These are phyloP conservation scores for Entelurus aequoreus DNA, from an alignment of 2,113 vertebrate genomes.

Conservation along the genomic window DNA sequence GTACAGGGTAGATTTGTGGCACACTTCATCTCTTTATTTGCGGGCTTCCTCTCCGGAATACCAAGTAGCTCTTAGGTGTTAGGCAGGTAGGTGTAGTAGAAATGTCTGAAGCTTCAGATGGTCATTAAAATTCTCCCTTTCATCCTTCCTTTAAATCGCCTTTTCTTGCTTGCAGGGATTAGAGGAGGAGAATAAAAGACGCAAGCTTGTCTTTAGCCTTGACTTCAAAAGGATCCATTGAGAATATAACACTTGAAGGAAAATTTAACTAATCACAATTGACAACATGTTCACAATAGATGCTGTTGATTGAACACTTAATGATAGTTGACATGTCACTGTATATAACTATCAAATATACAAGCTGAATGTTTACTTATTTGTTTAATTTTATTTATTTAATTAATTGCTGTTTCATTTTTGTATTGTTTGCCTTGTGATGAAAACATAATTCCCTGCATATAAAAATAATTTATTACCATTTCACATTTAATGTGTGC, in stretches of 20 bases:
- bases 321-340: too few species aligned
- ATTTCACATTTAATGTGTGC: too few species aligned
- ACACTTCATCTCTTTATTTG: constrained; percentile 58
- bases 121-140: constrained; percentile 65
- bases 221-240: constrained; percentile 32
- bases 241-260: constrained; percentile 20
- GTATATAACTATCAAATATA: too few species aligned
- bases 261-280: constrained; percentile 14
- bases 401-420: too few species aligned
- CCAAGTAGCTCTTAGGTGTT: constrained; percentile 50
- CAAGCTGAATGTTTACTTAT: too few species aligned
- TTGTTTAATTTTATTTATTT: too few species aligned
- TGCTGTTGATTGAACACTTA: constrained; percentile 13
- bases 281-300: constrained; percentile 22
- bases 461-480: too few species aligned
- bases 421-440: too few species aligned
- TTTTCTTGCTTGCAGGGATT: constrained; percentile 37
- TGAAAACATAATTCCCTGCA: too few species aligned
- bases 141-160: constrained; percentile 45
- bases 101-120: constrained; percentile 32
- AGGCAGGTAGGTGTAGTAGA: constrained; percentile 35
- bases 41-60: constrained; percentile 48
- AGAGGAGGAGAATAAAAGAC: constrained; percentile 47
- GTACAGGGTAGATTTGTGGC: constrained; percentile 39
- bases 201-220: constrained; percentile 39